A percentile compares a stretch with the other conserved stretches of the same genome.
Evolutionary conservation across 1,140 invertebrate genomes (phyloP).

Genomic region (Oppia nitens): DNA sequence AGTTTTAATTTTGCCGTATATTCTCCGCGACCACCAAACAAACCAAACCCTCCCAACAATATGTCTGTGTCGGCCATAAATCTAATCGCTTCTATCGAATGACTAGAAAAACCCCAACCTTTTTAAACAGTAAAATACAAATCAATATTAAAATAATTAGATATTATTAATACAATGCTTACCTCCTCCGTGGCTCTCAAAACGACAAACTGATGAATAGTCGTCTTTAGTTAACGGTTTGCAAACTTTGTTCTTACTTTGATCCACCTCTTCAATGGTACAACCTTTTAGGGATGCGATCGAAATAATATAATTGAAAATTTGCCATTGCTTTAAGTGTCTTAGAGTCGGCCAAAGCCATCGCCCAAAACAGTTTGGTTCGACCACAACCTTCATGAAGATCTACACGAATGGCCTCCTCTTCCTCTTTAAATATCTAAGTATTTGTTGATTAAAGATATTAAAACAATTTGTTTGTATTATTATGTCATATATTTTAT

Average conservation of each 20-base stretch:
- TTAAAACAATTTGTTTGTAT: too few species aligned
- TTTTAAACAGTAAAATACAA: background rate
- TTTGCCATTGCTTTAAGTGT: slow-evolving; percentile 81
- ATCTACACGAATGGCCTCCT: slow-evolving; percentile 68
- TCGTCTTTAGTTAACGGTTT: slow-evolving; percentile 49
- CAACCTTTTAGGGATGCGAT: too few species aligned
- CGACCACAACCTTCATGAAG: slow-evolving; percentile 87
- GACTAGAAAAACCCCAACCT: slow-evolving; percentile 88
- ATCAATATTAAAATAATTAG: background rate
- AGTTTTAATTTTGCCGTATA: slow-evolving; percentile 88
- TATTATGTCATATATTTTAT: too few species aligned
- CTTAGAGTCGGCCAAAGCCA: slow-evolving; percentile 74
- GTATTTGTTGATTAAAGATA: slow-evolving; percentile 8
- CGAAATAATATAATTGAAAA: too few species aligned
- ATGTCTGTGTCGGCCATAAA: slow-evolving; percentile 86
- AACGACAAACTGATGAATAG: slow-evolving; percentile 66
- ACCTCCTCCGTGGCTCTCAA: slow-evolving; percentile 83
- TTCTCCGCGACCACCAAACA: slow-evolving; percentile 90
- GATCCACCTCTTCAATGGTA: slow-evolving; percentile 25
- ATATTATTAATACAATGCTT: background rate
- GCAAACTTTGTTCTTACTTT: slow-evolving; percentile 32
- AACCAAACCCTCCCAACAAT: slow-evolving; percentile 72
- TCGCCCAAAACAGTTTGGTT: slow-evolving; percentile 84
- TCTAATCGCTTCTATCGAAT: slow-evolving; percentile 81
- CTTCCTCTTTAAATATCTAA: slow-evolving; percentile 81